Percentiles rank a stretch among this genome's conserved stretches.
These are phyloP conservation scores for Myrmecophaga tridactyla DNA, from an alignment of 2,113 vertebrate species.

Conservation along the genomic window DNA sequence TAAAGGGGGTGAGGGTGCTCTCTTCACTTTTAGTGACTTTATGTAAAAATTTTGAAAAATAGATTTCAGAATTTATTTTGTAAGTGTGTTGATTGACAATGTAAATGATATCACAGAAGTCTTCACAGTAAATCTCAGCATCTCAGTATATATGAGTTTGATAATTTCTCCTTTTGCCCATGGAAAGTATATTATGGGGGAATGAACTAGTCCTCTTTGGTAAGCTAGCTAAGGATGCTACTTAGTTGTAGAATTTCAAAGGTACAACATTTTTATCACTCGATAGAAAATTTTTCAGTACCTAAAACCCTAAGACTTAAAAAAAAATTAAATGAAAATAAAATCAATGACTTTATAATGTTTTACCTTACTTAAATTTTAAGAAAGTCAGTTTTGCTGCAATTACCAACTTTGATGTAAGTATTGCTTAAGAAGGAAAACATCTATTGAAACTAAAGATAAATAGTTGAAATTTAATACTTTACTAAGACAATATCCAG, in stretches of 20 bases:
- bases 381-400: neutral
- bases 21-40: too few relatives aligned
- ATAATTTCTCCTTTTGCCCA: neutral
- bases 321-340: constrained; percentile 43
- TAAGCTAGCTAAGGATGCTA: neutral
- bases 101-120: neutral
- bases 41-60: neutral
- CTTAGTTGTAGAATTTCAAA: neutral
- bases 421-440: neutral
- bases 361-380: constrained; percentile 31
- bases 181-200: neutral
- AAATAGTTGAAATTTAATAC: neutral
- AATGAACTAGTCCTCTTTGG: neutral
- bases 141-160: neutral
- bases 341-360: constrained; percentile 36
- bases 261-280: neutral
- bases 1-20: neutral
- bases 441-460: neutral
- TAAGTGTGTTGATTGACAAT: neutral
- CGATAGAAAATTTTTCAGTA: constrained; percentile 36
- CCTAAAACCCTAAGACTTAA: constrained; percentile 8
- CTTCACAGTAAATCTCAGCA: neutral
- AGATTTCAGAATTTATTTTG: neutral
- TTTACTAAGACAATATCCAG: neutral
- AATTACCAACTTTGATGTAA: neutral